Base-by-base conservation (phyloP, 2,797 vertebrate genomes). In the Hyperoplus immaculatus region DNA sequence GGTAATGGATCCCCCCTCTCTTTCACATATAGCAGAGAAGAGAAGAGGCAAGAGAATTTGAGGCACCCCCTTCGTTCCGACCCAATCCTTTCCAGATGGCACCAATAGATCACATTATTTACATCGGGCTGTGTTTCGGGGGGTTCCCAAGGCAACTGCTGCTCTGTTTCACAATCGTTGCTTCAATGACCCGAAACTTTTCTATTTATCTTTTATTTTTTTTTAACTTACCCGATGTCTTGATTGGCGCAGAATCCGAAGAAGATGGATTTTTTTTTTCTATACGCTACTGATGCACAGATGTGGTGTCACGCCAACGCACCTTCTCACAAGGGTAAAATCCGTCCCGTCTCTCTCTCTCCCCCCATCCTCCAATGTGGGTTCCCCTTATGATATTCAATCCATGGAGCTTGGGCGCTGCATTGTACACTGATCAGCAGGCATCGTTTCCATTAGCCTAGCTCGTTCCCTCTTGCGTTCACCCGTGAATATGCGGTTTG, bases 31-130 rank as follows among this genome's bases (percentile, higher is more conserved):
- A 73, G 70, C 68, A 45, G 50, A 81, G 71, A 59, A 81, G 69
- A 88, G 85, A 90, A 70, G 80, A 84, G 64, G 80, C 76, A 70
- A 38, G 29, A 60, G 94, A 94, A 90, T 29, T 29, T 36, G 92
- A 94, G 95, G 94, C 94, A 88, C 94, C 93, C 90, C 29, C 29
- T 29, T 29, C 29, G 29, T 29, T 87, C 74, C 50, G 56, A 82
- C 88, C 91, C 72, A 95, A 96, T 97, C 93, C 96, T 90, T 97
- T 98, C 97, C 97, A 98, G 96, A 98, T 97, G 97, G 94, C 96
- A 97, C 92, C 94, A 87, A 96, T 95, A 96, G 95, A 97, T 97
- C 95, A 94, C 91, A 93, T 94, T 96, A 93, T 97, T 97, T 96
- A 95, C 96, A 89, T 96, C 93, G 94, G 29, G 92, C 94, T 96